A percentile compares a stretch with the other conserved stretches of the same genome.
These are phyloP conservation scores for Patagioenas fasciata DNA, from an alignment of 2,113 vertebrate species.

Conservation along the genomic window DNA sequence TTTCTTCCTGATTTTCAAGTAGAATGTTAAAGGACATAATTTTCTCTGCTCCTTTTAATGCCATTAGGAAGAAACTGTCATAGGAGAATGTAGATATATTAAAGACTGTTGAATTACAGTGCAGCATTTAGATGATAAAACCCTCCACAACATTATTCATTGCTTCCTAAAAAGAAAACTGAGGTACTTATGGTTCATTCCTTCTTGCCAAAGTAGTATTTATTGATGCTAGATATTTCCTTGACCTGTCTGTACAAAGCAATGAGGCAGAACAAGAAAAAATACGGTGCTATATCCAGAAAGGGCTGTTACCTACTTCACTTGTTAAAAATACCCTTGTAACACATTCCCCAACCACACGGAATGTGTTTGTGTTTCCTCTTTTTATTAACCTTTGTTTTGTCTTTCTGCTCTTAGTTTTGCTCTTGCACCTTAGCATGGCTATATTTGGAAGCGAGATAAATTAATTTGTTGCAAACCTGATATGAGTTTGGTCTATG, in stretches of 20 bases:
- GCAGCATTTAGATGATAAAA: not conserved
- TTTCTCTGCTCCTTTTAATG: not conserved
- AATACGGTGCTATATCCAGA: not conserved
- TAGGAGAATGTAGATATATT: not conserved
- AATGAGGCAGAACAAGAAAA: not conserved
- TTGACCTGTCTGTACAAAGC: not conserved
- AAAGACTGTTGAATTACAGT: not conserved
- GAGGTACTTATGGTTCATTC: not conserved
- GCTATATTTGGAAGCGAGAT: not conserved
- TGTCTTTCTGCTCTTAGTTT: slow-evolving; percentile 13
- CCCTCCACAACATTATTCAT: not conserved
- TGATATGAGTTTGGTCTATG: slow-evolving; percentile 6
- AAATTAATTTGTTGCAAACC: slow-evolving; percentile 13
- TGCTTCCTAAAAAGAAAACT: not conserved
- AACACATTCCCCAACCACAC: not conserved
- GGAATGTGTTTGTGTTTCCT: not conserved
- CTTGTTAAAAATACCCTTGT: not conserved
- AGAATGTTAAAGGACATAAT: not conserved
- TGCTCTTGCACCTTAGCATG: not conserved
- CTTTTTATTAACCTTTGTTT: slow-evolving; percentile 33
- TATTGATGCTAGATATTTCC: not conserved
- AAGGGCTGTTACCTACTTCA: not conserved
- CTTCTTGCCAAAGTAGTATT: not conserved
- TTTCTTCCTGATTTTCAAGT: not conserved
- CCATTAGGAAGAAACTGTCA: not conserved